Conservation (phyloP, 2,113 vertebrate genomes). For the Indicator indicator region DNA sequence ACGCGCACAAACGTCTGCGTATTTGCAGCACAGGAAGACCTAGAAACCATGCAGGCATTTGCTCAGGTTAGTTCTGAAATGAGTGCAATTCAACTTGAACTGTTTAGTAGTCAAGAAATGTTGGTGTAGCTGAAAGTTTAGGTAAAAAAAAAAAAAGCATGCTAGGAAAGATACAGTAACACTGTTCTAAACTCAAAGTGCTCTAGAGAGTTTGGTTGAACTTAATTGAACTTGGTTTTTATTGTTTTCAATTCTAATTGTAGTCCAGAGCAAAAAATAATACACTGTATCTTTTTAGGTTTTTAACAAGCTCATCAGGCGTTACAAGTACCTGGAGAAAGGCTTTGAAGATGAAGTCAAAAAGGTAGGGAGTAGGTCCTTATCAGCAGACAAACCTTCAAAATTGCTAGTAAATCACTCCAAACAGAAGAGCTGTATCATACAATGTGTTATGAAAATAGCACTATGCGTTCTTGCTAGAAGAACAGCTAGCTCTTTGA, state of each 20-base stretch:
- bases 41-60: conserved; percentile 99
- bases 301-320: conserved; percentile 99
- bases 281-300: conserved; percentile 75
- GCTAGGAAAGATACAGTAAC: neutral
- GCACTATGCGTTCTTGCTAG: neutral
- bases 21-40: conserved; percentile 97
- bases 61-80: conserved; percentile 86
- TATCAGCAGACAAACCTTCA: neutral
- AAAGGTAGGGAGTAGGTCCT: conserved; percentile 82
- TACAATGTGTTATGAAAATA: neutral
- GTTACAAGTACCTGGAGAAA: conserved; percentile 99
- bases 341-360: conserved; percentile 99
- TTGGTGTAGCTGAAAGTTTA: neutral
- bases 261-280: neutral
- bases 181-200: neutral
- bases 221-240: neutral
- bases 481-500: neutral
- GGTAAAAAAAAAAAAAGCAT: neutral
- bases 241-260: neutral
- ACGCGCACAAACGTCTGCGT: conserved; percentile 98
- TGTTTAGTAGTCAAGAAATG: neutral
- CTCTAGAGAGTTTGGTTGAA: neutral
- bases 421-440: neutral
- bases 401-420: neutral
- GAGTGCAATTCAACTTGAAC: neutral